Percentiles rank a stretch among this genome's conserved stretches.
Evolutionary conservation across 30 jellyfish, hydroid and myxozoan species (phyloP).

Genomic region (Haliclystus octoradiatus): DNA sequence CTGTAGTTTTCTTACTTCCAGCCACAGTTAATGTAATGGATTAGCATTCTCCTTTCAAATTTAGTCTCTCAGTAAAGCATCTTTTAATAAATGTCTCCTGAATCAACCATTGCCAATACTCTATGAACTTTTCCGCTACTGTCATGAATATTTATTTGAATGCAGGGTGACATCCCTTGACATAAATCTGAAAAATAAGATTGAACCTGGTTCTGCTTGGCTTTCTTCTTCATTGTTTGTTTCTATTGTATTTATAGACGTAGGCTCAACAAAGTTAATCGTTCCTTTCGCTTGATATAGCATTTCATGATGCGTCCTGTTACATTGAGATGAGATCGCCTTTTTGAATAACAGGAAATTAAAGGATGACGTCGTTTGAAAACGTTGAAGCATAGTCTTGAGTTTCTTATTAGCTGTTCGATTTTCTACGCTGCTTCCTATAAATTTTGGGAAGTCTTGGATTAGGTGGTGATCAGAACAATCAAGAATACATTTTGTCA

Average conservation of each 20-base stretch:
- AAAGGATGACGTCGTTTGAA: neutral
- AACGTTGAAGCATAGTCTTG: neutral
- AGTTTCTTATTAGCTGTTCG: neutral
- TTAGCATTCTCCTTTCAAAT: neutral
- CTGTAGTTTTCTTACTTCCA: neutral
- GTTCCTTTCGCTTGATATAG: neutral
- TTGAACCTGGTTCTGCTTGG: neutral
- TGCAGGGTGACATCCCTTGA: neutral
- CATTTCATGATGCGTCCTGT: neutral
- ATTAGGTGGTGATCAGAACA: neutral
- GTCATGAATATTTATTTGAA: neutral
- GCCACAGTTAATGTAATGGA: neutral
- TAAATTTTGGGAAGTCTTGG: neutral
- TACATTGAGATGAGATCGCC: neutral
- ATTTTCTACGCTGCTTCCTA: neutral
- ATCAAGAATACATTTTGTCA: neutral
- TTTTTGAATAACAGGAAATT: neutral
- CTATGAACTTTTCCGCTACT: neutral
- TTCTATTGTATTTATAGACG: neutral
- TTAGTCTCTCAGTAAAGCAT: neutral
- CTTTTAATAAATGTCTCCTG: neutral
- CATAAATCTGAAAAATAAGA: neutral
- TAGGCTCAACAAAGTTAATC: too few relatives aligned
- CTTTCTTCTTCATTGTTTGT: neutral
- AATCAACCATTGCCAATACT: neutral